Conservation (phyloP, 2,113 vertebrate genomes). For the Hippolais icterina region DNA sequence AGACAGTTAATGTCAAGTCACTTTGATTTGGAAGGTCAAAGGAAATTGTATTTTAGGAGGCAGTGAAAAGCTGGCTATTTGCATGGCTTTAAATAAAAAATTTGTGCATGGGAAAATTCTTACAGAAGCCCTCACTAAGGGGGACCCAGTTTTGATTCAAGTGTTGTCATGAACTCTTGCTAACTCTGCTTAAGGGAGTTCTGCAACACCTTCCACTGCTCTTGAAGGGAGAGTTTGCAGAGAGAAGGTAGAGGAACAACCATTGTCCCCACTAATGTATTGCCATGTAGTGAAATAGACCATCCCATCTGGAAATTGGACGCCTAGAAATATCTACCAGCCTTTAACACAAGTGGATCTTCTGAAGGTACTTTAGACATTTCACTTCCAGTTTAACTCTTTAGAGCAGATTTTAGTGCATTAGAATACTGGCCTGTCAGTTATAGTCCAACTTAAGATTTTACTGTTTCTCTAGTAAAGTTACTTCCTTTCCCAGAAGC, state of each 20-base stretch:
- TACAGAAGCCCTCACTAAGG: not conserved
- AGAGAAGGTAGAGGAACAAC: not conserved
- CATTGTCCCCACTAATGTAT: not conserved
- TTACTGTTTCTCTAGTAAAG: not conserved
- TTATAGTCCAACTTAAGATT: not conserved
- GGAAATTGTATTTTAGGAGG: not conserved
- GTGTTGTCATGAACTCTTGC: not conserved
- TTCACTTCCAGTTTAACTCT: not conserved
- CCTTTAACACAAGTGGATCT: not conserved
- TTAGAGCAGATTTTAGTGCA: not conserved
- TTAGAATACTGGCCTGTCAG: not conserved
- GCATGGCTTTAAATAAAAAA: not conserved
- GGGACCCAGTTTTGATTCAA: not conserved
- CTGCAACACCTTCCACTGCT: not conserved
- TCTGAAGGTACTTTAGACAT: not conserved
- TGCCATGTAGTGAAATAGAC: not conserved
- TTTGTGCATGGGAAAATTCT: not conserved
- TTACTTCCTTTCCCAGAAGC: not conserved
- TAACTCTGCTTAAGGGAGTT: not conserved
- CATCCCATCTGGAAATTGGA: not conserved
- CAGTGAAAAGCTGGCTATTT: not conserved
- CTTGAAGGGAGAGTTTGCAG: not conserved
- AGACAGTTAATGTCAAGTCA: not conserved
- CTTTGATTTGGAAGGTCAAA: not conserved
- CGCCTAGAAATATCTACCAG: not conserved